phyloP scores from a whole-genome alignment of 2,888 invertebrate species.

The Rhodophaea formosa region DNA sequence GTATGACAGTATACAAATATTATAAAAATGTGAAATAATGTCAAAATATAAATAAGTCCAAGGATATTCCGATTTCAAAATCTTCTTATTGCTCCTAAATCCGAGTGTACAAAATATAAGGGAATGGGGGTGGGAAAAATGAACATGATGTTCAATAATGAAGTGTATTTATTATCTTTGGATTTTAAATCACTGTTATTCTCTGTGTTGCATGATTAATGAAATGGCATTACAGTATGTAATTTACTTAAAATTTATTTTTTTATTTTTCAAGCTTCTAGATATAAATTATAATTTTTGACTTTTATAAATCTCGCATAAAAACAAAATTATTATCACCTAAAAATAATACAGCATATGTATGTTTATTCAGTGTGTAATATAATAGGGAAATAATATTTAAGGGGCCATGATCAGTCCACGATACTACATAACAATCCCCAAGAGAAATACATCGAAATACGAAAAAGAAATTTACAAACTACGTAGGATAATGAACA shows the following conservation, averaged over 20 bases:
- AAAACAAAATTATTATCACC: not conserved
- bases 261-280: too few relatives aligned
- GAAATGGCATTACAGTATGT: too few relatives aligned
- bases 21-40: not conserved
- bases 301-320: not conserved
- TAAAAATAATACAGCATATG: too few relatives aligned
- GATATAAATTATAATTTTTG: not conserved
- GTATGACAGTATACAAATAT: not conserved
- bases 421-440: too few relatives aligned
- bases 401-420: too few relatives aligned
- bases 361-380: too few relatives aligned
- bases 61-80: constrained; percentile 5
- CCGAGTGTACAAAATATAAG: constrained; percentile 3
- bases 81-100: not conserved
- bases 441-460: too few relatives aligned
- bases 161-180: not conserved
- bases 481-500: too few relatives aligned
- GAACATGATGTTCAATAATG: not conserved
- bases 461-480: too few relatives aligned
- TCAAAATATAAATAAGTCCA: not conserved
- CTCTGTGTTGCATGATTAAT: not conserved
- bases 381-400: too few relatives aligned
- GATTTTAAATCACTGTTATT: constrained; percentile 2
- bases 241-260: too few relatives aligned
- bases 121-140: not conserved